These are phyloP conservation scores for Catharus bicknelli DNA, from an alignment of 2,113 vertebrate genomes.

Conservation along the genomic window DNA sequence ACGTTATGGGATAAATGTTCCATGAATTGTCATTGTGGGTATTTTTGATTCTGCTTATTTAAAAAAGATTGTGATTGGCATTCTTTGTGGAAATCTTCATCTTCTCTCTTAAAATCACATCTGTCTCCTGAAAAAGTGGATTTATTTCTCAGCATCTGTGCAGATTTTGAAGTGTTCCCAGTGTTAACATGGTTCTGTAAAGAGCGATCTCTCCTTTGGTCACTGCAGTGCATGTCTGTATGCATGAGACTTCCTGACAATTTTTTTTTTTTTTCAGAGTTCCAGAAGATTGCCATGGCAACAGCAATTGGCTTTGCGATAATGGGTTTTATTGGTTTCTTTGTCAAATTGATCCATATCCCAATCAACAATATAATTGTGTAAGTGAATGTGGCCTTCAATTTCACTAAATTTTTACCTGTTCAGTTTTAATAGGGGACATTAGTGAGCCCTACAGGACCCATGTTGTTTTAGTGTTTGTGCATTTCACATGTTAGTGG, in stretches of 20 bases:
- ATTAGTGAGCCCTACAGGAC: not conserved
- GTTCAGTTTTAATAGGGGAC: not conserved
- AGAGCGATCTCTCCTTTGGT: not conserved
- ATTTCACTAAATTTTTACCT: not conserved
- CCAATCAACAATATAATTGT: constrained; percentile 99
- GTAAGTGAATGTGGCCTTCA: constrained; percentile 80
- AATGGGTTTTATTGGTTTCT: constrained; percentile 99
- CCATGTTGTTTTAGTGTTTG: not conserved
- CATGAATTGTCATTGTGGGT: not conserved
- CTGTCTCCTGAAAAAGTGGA: not conserved
- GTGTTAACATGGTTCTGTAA: not conserved
- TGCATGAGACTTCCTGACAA: not conserved
- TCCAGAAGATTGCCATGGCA: constrained; percentile 99
- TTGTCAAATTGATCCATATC: constrained; percentile 97
- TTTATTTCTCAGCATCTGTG: not conserved
- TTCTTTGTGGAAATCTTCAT: not conserved
- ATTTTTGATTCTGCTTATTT: not conserved
- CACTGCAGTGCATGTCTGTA: not conserved
- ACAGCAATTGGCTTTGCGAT: constrained; percentile 98
- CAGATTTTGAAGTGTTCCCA: not conserved
- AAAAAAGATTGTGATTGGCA: rapidly evolving
- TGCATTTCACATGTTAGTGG: not conserved
- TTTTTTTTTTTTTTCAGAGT: constrained; percentile 77
- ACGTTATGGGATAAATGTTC: not conserved
- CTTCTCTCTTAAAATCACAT: not conserved